Conservation (phyloP, 2,888 invertebrate genomes). For the Cheiracanthium punctorium region DNA sequence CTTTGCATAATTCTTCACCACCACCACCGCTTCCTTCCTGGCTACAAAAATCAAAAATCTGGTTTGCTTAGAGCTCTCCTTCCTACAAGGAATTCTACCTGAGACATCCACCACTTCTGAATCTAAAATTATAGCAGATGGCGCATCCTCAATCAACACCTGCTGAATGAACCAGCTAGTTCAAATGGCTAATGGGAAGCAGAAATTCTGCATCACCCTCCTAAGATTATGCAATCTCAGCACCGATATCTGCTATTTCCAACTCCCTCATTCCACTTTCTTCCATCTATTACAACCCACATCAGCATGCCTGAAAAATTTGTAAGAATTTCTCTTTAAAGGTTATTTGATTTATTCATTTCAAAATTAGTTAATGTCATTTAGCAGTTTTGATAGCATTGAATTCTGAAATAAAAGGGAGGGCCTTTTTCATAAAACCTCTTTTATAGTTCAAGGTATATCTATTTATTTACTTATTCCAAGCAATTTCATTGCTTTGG, state of each 20-base stretch:
- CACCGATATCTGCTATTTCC: constrained; percentile 34
- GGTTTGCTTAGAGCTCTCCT: constrained; percentile 24
- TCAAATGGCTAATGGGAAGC: constrained; percentile 8
- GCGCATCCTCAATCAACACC: neutral
- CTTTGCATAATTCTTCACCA: constrained; percentile 22
- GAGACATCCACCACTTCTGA: constrained; percentile 2
- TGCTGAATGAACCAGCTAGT: constrained; percentile 27
- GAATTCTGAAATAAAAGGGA: neutral
- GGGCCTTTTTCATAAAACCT: too few relatives aligned
- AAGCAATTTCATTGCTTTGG: too few relatives aligned
- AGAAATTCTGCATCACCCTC: constrained; percentile 30
- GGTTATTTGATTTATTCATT: constrained; percentile 33
- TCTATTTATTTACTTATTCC: too few relatives aligned
- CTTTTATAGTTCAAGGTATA: too few relatives aligned
- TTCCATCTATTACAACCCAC: constrained; percentile 53
- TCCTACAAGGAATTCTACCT: constrained; percentile 10
- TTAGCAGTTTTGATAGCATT: neutral
- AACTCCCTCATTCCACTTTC: constrained; percentile 38
- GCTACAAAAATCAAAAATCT: constrained; percentile 19
- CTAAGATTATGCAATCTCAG: constrained; percentile 29
- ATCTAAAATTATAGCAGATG: constrained; percentile 23
- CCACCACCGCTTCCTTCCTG: constrained; percentile 14
- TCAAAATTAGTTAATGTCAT: neutral
- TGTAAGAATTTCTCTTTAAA: constrained; percentile 34
- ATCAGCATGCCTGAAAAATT: constrained; percentile 37